Evolutionary conservation across 2,888 invertebrate species (phyloP), one percentile per base, ranked within the genome.

Genomic region (Amitus sp.): DNA sequence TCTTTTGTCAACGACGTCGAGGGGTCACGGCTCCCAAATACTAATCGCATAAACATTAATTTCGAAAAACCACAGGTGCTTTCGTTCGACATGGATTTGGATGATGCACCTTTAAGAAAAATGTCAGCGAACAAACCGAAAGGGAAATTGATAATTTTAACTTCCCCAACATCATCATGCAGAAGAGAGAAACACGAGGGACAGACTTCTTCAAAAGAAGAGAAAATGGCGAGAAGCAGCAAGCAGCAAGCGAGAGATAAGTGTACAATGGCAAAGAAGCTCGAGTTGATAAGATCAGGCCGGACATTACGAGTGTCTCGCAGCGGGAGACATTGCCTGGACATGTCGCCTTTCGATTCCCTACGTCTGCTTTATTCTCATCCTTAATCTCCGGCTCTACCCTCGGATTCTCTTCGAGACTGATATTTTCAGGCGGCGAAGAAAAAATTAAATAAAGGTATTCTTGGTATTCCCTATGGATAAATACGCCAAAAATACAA

Each of bases 251-350:
- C 57, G 64, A 68, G 51, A 63, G 75, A 75, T 75, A 76, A 74
- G 73, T 70, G 72, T 70, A 75, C 76, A 75, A 75, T 75, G 73
- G 73, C 69, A 66, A 70, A 69, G 70, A 70, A 70, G 49, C 65
- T 49, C 53, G 54, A 20, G 65, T 67, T 74, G 76, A 76, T 77
- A 75, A 77, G 75, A 77, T 77, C 76, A 73, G 73, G 69, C 68
- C 71, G 76, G 75, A 76, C 76, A 77, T 77, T 77, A 77, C 75
- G 74, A 75, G 73, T 74, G 75, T 76, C 75, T 76, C 76, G 57
- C 76, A 77, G 75, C 75, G 67, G 75, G 76, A 71, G 72, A 74
- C 72, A 72, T 62, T 66, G 71, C 71, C 67, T 71, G 74, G 74
- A 75, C 75, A 75, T 76, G 76, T 74, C 70, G 74, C 71, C 70